phyloP scores from a whole-genome alignment of 2,888 invertebrate species.

The Brachylomia viminalis region DNA sequence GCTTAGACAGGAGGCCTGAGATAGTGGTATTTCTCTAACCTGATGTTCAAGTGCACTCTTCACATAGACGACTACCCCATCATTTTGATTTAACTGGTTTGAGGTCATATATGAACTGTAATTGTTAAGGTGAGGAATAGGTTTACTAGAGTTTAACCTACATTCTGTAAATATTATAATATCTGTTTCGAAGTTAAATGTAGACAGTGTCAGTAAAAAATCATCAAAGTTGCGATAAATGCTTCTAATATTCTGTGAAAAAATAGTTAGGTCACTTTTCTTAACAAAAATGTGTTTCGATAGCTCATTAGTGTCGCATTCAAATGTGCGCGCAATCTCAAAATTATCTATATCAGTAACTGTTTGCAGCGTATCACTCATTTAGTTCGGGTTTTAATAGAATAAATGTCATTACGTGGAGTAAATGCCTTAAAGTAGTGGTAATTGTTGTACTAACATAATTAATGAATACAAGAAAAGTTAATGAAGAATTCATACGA shows the following conservation, averaged over 20 bases:
- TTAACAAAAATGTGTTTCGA: slow-evolving; percentile 2
- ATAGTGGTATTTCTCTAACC: not conserved
- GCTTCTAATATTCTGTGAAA: slow-evolving; percentile 1
- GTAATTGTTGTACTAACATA: no score
- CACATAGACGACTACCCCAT: no score
- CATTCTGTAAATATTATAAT: slow-evolving; percentile 2
- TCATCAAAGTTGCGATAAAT: slow-evolving; percentile 3
- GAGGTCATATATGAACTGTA: not conserved
- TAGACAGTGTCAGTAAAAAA: not conserved
- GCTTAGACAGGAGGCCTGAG: slow-evolving; percentile 1
- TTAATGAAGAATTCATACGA: no score
- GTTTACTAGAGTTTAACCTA: not conserved
- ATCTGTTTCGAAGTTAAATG: not conserved
- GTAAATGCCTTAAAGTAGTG: no score
- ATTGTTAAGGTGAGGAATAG: not conserved
- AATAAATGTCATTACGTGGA: no score
- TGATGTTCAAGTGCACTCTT: not conserved
- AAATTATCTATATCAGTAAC: no score
- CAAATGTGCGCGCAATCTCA: no score
- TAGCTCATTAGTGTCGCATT: not conserved
- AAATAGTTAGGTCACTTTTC: slow-evolving; percentile 11
- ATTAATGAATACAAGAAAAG: no score
- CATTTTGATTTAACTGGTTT: not conserved
- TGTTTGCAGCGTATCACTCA: no score
- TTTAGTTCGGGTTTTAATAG: no score